phyloP scores from a whole-genome alignment of 2,113 vertebrate species.

The Malurus melanocephalus region DNA sequence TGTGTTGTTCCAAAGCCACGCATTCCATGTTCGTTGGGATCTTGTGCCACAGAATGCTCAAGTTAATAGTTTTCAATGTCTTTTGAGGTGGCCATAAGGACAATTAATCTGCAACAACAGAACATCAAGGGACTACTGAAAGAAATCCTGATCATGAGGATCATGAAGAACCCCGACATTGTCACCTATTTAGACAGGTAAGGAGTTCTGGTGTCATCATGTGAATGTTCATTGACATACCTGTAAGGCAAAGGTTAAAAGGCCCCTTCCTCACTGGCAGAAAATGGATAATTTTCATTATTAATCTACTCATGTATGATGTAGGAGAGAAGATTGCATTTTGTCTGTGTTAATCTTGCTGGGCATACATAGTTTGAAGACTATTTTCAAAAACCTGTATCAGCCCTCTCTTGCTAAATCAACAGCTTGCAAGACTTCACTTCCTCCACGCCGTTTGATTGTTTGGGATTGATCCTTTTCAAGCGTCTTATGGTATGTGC shows the following conservation, averaged over 20 bases:
- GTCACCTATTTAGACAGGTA: slow-evolving; percentile 97
- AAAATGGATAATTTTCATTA: neutral
- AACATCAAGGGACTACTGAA: slow-evolving; percentile 96
- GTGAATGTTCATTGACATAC: neutral
- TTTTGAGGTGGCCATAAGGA: slow-evolving; percentile 92
- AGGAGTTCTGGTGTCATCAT: neutral
- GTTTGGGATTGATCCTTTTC: neutral
- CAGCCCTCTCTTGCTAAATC: neutral
- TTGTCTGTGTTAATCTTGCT: neutral
- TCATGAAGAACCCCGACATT: slow-evolving; percentile 97
- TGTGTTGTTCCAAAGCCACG: neutral
- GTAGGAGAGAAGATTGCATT: neutral
- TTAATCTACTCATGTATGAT: neutral
- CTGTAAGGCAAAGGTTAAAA: neutral
- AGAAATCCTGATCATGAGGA: slow-evolving; percentile 97
- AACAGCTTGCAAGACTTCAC: neutral
- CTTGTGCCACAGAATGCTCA: neutral
- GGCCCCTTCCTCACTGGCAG: neutral
- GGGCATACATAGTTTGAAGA: neutral
- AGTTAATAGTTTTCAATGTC: neutral
- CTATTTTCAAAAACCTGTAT: neutral
- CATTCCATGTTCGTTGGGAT: neutral
- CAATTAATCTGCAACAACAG: slow-evolving; percentile 96
- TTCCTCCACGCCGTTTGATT: neutral
- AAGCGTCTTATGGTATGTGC: neutral